These are phyloP conservation scores for Mycalesis mineus DNA, from an alignment of 2,888 invertebrate genomes.

Conservation along the genomic window DNA sequence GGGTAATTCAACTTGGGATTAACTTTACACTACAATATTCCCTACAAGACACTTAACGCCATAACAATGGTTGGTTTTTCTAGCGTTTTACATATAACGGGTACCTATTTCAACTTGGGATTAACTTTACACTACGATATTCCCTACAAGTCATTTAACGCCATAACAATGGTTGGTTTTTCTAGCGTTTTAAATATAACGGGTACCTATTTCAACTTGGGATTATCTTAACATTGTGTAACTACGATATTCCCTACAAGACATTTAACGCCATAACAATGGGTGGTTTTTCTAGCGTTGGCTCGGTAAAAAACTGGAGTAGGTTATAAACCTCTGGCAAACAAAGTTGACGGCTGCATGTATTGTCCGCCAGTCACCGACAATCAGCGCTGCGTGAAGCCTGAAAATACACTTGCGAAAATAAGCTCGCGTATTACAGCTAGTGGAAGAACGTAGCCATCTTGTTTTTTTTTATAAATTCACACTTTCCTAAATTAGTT, in stretches of 20 bases:
- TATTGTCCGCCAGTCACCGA: constrained; percentile 42
- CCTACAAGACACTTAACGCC: constrained; percentile 12
- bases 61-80: constrained; percentile 47
- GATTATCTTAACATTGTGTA: neutral
- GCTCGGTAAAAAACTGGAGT: constrained; percentile 61
- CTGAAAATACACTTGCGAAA: constrained; percentile 43
- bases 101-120: neutral
- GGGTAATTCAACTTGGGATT: neutral
- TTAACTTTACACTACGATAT: constrained; percentile 1
- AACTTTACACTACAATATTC: constrained; percentile 4
- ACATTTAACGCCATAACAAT: constrained; percentile 37
- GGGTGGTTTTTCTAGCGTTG: constrained; percentile 48
- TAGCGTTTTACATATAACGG: constrained; percentile 39
- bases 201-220: neutral
- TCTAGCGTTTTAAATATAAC: constrained; percentile 41
- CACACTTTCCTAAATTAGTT: neutral
- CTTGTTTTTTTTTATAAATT: too few relatives aligned
- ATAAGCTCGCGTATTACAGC: too few relatives aligned
- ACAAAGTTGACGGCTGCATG: constrained; percentile 50
- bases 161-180: constrained; percentile 45
- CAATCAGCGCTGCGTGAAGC: constrained; percentile 45
- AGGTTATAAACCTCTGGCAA: constrained; percentile 53
- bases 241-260: constrained; percentile 13
- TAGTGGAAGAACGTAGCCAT: too few relatives aligned
- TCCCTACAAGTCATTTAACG: constrained; percentile 12